These are phyloP conservation scores for Mormyrops boulengeri DNA, from an alignment of 2,797 vertebrate genomes.

Conservation along the genomic window DNA sequence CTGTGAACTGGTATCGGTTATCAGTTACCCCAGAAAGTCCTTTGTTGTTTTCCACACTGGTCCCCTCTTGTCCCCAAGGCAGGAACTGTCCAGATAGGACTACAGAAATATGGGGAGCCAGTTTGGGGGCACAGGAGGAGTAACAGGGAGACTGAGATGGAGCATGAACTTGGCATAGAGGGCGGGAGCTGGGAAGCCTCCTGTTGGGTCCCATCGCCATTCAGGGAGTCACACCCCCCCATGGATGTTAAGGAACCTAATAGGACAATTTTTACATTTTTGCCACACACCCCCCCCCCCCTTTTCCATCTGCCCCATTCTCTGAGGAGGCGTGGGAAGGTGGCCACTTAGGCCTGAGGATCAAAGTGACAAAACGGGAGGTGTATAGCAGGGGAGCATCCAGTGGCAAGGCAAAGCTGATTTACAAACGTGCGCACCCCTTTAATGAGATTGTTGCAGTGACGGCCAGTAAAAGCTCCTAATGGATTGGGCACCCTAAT, in stretches of 20 bases:
- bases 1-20: neutral
- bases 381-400: slow-evolving; percentile 60
- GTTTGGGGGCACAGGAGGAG: slow-evolving; percentile 27
- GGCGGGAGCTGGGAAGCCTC: slow-evolving; percentile 10
- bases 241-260: neutral
- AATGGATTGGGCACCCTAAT: slow-evolving; percentile 99
- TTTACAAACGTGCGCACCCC: slow-evolving; percentile 91
- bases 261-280: slow-evolving; percentile 16
- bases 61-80: neutral
- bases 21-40: neutral
- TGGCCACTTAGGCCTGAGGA: slow-evolving; percentile 51
- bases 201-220: neutral
- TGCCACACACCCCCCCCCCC: slow-evolving; percentile 27
- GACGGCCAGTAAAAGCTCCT: slow-evolving; percentile 98
- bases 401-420: slow-evolving; percentile 82
- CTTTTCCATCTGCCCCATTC: neutral
- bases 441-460: slow-evolving; percentile 99
- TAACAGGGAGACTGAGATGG: slow-evolving; percentile 26
- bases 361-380: slow-evolving; percentile 70
- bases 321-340: slow-evolving; percentile 21
- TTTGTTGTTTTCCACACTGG: neutral
- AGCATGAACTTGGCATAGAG: neutral
- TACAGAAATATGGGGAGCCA: slow-evolving; percentile 42
- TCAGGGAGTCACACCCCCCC: neutral
- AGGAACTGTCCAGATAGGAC: slow-evolving; percentile 25